Conservation (phyloP, 2,113 vertebrate genomes). For the Lagopus leucura region DNA sequence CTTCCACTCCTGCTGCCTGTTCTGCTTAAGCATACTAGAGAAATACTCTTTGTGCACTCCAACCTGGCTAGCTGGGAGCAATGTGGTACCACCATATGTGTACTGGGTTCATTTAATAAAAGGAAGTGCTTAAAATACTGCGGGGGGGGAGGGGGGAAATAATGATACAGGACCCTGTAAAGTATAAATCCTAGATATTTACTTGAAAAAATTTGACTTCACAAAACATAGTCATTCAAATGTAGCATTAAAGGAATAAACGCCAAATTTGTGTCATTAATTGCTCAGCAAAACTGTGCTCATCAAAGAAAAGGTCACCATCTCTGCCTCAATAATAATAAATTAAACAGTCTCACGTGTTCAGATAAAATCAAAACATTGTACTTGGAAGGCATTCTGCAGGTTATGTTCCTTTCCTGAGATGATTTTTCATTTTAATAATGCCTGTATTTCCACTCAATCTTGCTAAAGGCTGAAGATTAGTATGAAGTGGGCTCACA, state of each 20-base stretch:
- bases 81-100: not conserved
- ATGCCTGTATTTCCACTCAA: not conserved
- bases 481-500: fast-evolving
- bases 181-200: not conserved
- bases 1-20: not conserved
- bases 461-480: fast-evolving
- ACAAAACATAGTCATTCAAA: not conserved
- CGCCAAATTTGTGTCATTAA: not conserved
- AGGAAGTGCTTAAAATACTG: not conserved
- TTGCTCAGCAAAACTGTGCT: not conserved
- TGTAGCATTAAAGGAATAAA: not conserved
- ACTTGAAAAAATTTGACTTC: not conserved
- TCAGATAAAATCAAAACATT: not conserved
- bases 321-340: not conserved
- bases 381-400: not conserved
- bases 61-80: not conserved
- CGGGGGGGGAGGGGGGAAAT: not conserved
- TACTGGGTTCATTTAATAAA: not conserved
- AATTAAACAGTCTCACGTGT: not conserved
- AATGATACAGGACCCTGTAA: not conserved
- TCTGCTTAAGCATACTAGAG: not conserved
- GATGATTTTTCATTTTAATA: not conserved
- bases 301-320: not conserved
- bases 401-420: not conserved
- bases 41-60: not conserved